These are phyloP conservation scores for Turnix velox DNA, from an alignment of 2,113 vertebrate genomes.

Conservation along the genomic window DNA sequence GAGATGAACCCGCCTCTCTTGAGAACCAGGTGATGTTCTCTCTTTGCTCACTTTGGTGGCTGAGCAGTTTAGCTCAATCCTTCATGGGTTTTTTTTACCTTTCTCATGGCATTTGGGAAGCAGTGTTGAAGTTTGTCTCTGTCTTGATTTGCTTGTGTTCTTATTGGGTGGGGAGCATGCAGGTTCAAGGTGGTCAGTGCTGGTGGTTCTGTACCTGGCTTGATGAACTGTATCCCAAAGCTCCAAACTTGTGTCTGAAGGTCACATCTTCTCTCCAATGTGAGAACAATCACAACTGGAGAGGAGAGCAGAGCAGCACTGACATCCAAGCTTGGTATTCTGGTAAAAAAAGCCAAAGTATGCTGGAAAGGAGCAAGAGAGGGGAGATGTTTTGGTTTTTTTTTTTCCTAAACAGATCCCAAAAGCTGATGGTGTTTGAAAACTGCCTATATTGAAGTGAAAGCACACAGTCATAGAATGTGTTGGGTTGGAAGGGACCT, in stretches of 20 bases:
- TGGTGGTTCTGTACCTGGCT: background rate
- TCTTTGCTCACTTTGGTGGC: background rate
- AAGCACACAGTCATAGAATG: too few species aligned
- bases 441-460: background rate
- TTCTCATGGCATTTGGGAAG: conserved; percentile 37
- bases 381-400: background rate
- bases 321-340: background rate
- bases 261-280: background rate
- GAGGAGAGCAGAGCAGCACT: background rate
- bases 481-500: too few species aligned
- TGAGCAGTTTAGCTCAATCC: background rate
- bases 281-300: background rate
- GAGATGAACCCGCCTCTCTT: background rate
- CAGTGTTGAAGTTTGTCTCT: background rate
- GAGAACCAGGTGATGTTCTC: background rate
- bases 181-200: background rate
- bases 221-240: background rate
- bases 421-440: conserved; percentile 4
- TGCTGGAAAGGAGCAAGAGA: conserved; percentile 34
- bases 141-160: conserved; percentile 28
- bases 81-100: background rate
- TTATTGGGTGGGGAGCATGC: background rate
- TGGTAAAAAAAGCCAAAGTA: conserved; percentile 22
- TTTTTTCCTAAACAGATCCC: background rate
- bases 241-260: background rate